Evolutionary conservation across 2,888 invertebrate genomes (phyloP), one percentile per base, ranked within the genome.

Genomic region (Eupeodes luniger): DNA sequence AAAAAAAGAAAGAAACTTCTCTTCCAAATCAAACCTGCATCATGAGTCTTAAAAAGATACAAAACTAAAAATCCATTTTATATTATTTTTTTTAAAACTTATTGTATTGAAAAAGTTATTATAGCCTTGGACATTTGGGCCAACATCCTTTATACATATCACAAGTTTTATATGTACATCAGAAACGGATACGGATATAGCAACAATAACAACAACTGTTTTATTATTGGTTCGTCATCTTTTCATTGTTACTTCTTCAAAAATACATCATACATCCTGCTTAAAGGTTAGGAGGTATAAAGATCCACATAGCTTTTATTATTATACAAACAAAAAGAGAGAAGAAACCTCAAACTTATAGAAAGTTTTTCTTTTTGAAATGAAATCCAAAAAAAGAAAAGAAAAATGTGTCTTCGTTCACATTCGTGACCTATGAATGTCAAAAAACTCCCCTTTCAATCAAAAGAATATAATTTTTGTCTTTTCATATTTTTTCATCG

Each of bases 361-460:
- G 16, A 67, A 67, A 67, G 53, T 70, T 57, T 49, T 14, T 59
- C 57, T 40, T 53, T 57, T 40, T 34, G 11, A 34, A 59, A 27
- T 27, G 11, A 34, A 59, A 7, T 59, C 11, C 5, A 1, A 72
- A 27, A 47, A 49, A n/a, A 49, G 47, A 72, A 72, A 34, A 49
- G 34, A 34, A 59, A 72, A 72, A 47, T 72, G 47, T 72, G 59
- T 57, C 59, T 72, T 47, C 72, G 57, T 67, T 51, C 53, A 64
- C 76, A 77, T 77, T 81, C 87, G 88, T 88, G 88, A 85, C 88
- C 88, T 75, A 85, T 81, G 81, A 78, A 84, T 77, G 84, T 88
- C 83, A 80, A 64, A 80, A 81, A 40, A 40, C 40, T 40, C 51
- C 77, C 62, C 80, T 70, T 83, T 84, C 84, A 87, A 88, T 84